Conservation (phyloP, 2,113 vertebrate species). For the Heloderma charlesbogerti region DNA sequence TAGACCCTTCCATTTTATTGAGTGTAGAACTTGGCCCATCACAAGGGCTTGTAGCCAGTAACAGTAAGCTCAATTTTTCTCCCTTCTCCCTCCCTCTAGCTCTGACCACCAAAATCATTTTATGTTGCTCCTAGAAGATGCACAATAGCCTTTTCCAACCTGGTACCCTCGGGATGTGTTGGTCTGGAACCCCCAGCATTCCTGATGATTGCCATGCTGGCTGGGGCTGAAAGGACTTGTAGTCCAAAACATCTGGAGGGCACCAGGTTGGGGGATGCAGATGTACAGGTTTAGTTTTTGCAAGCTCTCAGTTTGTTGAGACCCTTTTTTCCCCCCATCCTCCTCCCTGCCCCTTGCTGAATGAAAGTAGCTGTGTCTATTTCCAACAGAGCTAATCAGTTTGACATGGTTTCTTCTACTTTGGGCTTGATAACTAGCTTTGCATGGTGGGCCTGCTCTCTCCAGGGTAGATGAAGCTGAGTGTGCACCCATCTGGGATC, state of each 20-base stretch:
- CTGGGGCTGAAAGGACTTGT: background rate
- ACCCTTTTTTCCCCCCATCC: too few species aligned
- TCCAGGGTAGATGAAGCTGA: too few species aligned
- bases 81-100: background rate
- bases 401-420: background rate
- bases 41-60: background rate
- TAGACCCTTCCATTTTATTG: background rate
- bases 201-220: background rate
- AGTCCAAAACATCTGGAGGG: background rate
- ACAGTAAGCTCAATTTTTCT: background rate
- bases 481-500: background rate
- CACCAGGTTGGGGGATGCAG: too few species aligned
- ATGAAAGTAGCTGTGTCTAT: constrained; percentile 11
- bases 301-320: background rate
- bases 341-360: background rate
- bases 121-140: background rate
- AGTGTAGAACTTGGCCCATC: background rate
- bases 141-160: too few species aligned
- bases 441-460: background rate
- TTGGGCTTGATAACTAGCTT: background rate
- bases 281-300: background rate
- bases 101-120: background rate
- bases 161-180: background rate
- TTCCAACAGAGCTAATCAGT: background rate
- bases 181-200: too few species aligned